phyloP scores from a whole-genome alignment of 2,797 vertebrate genomes.

The Tragelaphus eurycerus region DNA sequence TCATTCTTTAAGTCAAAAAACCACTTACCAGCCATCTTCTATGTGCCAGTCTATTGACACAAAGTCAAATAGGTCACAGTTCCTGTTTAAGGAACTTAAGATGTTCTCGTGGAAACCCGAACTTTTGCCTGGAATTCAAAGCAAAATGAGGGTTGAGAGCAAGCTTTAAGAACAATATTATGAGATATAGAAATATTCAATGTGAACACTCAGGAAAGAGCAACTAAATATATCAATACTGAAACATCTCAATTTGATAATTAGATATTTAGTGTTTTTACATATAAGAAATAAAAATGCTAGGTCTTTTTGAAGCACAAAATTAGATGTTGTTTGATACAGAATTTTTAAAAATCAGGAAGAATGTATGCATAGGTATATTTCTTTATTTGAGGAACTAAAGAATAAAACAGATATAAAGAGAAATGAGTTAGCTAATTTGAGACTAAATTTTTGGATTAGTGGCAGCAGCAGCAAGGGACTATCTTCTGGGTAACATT shows the following conservation, averaged over 20 bases:
- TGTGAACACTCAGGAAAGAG: not conserved
- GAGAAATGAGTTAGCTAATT: constrained; percentile 38
- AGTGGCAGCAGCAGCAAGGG: not conserved
- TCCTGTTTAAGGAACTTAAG: not conserved
- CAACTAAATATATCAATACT: not conserved
- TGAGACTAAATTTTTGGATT: constrained; percentile 43
- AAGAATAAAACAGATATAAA: constrained; percentile 37
- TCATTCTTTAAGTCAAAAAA: not conserved
- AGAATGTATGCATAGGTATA: not conserved
- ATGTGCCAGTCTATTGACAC: not conserved
- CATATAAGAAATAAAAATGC: not conserved
- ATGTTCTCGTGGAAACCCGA: not conserved
- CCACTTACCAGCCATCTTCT: not conserved
- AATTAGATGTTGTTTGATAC: not conserved
- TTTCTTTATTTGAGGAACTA: not conserved
- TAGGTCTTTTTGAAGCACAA: not conserved
- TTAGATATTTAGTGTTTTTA: not conserved
- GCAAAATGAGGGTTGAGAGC: not conserved
- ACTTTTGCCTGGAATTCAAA: not conserved
- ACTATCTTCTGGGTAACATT: constrained; percentile 50
- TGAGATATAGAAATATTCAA: not conserved
- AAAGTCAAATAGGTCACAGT: not conserved
- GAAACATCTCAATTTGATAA: not conserved
- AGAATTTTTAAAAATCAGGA: not conserved
- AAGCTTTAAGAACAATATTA: not conserved